These are phyloP conservation scores for Eilema caniola DNA, from an alignment of 2,888 invertebrate genomes.

Conservation along the genomic window DNA sequence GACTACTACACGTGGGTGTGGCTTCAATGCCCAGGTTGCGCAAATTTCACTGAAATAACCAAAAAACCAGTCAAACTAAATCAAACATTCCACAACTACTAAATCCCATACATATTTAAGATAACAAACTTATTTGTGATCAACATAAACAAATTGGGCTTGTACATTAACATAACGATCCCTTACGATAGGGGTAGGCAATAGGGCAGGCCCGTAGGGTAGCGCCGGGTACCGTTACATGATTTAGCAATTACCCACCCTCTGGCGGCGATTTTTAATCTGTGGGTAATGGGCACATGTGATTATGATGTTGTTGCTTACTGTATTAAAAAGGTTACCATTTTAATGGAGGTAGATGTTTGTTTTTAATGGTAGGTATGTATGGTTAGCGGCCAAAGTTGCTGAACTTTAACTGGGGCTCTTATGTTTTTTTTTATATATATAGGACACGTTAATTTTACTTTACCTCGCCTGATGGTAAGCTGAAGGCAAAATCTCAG, in stretches of 20 bases:
- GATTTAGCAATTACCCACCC: constrained; percentile 70
- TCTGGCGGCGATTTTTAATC: constrained; percentile 56
- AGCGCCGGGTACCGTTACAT: constrained; percentile 58
- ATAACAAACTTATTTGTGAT: constrained; percentile 9
- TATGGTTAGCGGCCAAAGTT: not conserved
- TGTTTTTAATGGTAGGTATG: not conserved
- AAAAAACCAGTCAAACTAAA: not conserved
- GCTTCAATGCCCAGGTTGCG: too few relatives aligned
- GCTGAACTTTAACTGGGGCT: not conserved
- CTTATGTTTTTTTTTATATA: too few relatives aligned
- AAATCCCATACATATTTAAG: constrained; percentile 10
- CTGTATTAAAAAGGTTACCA: not conserved
- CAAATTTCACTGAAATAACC: too few relatives aligned
- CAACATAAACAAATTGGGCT: constrained; percentile 21
- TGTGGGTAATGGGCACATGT: constrained; percentile 51
- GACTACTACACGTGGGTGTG: too few relatives aligned
- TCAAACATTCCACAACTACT: not conserved
- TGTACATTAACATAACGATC: constrained; percentile 18
- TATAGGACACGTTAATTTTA: too few relatives aligned
- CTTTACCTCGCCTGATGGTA: too few relatives aligned
- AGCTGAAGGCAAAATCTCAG: too few relatives aligned
- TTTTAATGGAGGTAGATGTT: not conserved
- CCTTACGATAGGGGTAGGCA: constrained; percentile 12
- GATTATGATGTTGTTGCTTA: constrained; percentile 34
- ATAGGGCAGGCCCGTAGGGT: constrained; percentile 32